phyloP scores from a whole-genome alignment of 2,888 invertebrate genomes.

The Xanthostigma xanthostigma region DNA sequence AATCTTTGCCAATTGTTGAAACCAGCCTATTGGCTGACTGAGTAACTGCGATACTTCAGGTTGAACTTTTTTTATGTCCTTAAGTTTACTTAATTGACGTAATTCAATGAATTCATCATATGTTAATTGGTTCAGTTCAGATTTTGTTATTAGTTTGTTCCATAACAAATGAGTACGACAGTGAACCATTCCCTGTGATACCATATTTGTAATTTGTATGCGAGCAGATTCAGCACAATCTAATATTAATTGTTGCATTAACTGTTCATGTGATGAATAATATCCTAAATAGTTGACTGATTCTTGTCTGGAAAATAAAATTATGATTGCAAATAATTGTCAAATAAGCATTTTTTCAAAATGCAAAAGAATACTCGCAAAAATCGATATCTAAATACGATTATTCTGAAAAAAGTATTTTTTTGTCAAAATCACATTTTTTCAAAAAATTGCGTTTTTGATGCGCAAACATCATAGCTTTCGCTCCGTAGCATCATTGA shows the following conservation, averaged over 20 bases:
- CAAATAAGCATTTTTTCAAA: neutral
- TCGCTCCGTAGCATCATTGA: too few relatives aligned
- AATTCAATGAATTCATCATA: conserved; percentile 50
- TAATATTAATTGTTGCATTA: conserved; percentile 44
- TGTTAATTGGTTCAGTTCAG: conserved; percentile 32
- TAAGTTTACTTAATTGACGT: conserved; percentile 39
- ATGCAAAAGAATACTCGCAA: too few relatives aligned
- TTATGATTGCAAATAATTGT: neutral
- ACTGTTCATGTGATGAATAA: conserved; percentile 49
- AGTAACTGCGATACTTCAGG: conserved; percentile 37
- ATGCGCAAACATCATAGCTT: too few relatives aligned
- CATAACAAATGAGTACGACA: conserved; percentile 56
- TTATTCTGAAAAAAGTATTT: too few relatives aligned
- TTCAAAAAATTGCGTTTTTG: too few relatives aligned
- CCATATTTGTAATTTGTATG: conserved; percentile 41
- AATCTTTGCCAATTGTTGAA: conserved; percentile 43
- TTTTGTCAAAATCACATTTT: too few relatives aligned
- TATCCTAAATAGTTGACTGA: conserved; percentile 54
- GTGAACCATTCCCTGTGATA: conserved; percentile 46
- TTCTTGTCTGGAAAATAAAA: conserved; percentile 33
- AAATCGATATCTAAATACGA: too few relatives aligned
- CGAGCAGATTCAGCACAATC: conserved; percentile 39
- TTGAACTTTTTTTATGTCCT: conserved; percentile 41
- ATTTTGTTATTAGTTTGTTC: conserved; percentile 43
- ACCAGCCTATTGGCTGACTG: conserved; percentile 47